Percentiles rank a stretch among this genome's conserved stretches.
These are phyloP conservation scores for Pristionchus fissidentatus DNA, from an alignment of 2,888 invertebrate genomes.

Conservation along the genomic window DNA sequence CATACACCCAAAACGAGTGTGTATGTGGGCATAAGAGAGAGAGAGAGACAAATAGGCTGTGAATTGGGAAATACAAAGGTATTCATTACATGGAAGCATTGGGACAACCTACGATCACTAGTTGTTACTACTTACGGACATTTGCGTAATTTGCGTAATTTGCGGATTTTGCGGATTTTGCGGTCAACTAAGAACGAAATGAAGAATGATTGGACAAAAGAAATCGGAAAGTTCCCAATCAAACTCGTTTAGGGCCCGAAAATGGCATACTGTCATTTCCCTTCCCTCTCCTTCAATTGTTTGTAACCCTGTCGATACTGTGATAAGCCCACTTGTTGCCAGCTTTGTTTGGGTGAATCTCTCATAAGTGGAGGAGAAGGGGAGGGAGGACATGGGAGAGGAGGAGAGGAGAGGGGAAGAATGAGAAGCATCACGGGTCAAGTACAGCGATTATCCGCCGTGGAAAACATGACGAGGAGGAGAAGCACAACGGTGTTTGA, in stretches of 20 bases:
- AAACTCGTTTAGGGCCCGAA: neutral
- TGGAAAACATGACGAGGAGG: no score
- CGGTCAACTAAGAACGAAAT: neutral
- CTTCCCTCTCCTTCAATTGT: no score
- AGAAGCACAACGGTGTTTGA: no score
- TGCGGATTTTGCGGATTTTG: no score
- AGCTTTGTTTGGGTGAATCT: neutral
- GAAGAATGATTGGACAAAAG: neutral
- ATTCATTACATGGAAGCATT: slow-evolving; percentile 31
- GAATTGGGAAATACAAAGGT: neutral
- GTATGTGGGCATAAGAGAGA: neutral
- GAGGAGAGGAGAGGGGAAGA: no score
- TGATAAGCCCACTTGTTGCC: slow-evolving; percentile 37
- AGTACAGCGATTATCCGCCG: no score
- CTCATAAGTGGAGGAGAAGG: neutral
- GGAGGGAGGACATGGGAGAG: neutral
- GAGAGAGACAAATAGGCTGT: slow-evolving; percentile 7
- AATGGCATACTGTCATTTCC: no score
- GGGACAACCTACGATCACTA: neutral
- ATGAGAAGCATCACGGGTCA: no score
- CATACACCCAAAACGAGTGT: neutral
- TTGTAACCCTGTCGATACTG: neutral
- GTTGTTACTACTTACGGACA: no score
- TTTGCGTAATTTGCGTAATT: no score
- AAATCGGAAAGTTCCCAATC: neutral